A percentile compares a stretch with the other conserved stretches of the same genome.
Conservation (phyloP, 2,888 invertebrate genomes). For the Aplocera efformata region DNA sequence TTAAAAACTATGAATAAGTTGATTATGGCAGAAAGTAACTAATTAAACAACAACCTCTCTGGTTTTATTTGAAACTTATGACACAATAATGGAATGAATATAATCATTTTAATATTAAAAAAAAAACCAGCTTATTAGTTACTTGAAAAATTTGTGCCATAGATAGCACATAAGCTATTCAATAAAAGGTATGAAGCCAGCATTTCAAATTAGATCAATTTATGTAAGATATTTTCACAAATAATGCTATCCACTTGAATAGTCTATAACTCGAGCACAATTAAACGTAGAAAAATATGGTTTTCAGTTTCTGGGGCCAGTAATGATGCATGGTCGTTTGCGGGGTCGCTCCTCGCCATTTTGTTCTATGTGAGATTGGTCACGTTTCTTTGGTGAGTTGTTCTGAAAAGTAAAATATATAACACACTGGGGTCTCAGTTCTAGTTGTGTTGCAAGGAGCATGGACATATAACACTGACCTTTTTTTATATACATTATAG, state of each 20-base stretch:
- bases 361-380: conserved; percentile 74
- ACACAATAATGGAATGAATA: conserved; percentile 43
- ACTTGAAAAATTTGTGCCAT: no score
- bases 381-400: conserved; percentile 82
- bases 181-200: no score
- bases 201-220: conserved; percentile 6
- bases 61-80: conserved; percentile 26
- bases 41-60: not conserved
- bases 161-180: no score
- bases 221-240: conserved; percentile 29
- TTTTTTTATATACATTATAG: no score
- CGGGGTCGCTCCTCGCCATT: conserved; percentile 81
- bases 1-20: no score
- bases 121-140: no score
- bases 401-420: conserved; percentile 49
- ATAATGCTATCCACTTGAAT: conserved; percentile 58
- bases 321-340: conserved; percentile 81
- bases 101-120: conserved; percentile 31
- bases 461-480: no score
- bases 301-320: conserved; percentile 57
- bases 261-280: conserved; percentile 64
- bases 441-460: no score
- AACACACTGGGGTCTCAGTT: no score
- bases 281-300: conserved; percentile 33
- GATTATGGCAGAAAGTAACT: no score